Percentiles rank a stretch among this genome's conserved stretches.
Conservation (phyloP, 2,888 invertebrate genomes). For the Petrolisthes cinctipes region DNA sequence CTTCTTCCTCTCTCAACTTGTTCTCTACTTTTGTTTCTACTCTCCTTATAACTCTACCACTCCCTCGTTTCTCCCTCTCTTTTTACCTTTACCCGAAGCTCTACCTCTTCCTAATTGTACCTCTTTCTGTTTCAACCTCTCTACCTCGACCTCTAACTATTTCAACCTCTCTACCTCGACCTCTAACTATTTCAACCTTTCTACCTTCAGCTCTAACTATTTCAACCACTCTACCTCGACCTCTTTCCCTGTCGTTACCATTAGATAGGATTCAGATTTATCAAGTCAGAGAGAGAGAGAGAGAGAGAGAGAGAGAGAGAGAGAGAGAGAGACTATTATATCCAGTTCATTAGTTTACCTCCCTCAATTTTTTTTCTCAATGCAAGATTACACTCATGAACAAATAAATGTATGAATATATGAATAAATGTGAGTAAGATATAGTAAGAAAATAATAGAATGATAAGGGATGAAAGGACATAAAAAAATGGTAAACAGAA, state of each 20-base stretch:
- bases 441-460: too few relatives aligned
- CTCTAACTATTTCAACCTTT: background rate
- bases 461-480: too few relatives aligned
- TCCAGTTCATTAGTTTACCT: background rate
- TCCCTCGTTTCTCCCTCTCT: background rate
- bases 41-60: background rate
- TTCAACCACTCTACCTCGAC: background rate
- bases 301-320: conserved; percentile 22
- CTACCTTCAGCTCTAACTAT: background rate
- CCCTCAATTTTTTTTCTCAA: background rate
- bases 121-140: background rate
- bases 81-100: background rate
- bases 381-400: background rate
- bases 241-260: background rate
- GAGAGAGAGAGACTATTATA: background rate
- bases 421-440: too few relatives aligned
- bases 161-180: background rate
- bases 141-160: background rate
- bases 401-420: too few relatives aligned
- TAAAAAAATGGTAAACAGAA: background rate
- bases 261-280: too few relatives aligned
- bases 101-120: background rate
- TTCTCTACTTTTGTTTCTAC: background rate
- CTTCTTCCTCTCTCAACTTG: background rate
- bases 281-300: conserved; percentile 8